Percentiles rank a stretch among this genome's conserved stretches.
Conservation (phyloP, 2,113 vertebrate genomes). For the Xiphias gladius region DNA sequence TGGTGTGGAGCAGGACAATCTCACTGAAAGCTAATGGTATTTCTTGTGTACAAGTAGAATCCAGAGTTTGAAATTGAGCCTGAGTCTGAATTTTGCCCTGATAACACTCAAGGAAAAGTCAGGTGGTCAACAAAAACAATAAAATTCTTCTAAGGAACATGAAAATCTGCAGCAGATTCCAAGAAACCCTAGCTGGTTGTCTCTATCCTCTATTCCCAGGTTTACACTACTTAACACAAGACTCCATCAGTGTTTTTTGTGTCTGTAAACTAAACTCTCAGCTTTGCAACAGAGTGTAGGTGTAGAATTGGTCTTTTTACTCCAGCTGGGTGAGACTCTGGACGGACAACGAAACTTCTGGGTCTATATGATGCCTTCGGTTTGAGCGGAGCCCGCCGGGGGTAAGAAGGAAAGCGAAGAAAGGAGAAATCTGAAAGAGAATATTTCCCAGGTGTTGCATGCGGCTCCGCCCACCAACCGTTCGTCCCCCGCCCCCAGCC, state of each 20-base stretch:
- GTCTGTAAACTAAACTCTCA: background rate
- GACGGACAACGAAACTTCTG: background rate
- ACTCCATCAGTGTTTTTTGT: background rate
- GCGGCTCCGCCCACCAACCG: constrained; percentile 32
- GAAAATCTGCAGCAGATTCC: background rate
- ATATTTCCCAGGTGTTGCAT: constrained; percentile 66
- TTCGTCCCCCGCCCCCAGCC: constrained; percentile 4
- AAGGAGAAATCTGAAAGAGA: constrained; percentile 19
- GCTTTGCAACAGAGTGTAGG: background rate
- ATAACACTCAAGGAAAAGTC: too few relatives aligned
- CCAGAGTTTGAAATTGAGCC: too few relatives aligned
- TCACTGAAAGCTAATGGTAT: too few relatives aligned
- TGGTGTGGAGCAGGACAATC: too few relatives aligned
- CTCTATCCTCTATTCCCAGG: background rate
- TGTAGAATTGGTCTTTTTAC: background rate
- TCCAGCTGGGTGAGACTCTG: background rate
- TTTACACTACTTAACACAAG: too few relatives aligned
- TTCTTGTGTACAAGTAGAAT: background rate
- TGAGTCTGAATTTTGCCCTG: too few relatives aligned
- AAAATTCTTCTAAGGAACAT: background rate
- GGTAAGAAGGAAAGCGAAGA: background rate
- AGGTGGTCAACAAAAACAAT: too few relatives aligned
- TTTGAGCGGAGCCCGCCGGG: background rate
- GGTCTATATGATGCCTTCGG: background rate
- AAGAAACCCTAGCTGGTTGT: too few relatives aligned